Percentiles rank a stretch among this genome's conserved stretches.
Evolutionary conservation across 2,888 invertebrate genomes (phyloP).

Genomic region (Holacanthella duospinosa): DNA sequence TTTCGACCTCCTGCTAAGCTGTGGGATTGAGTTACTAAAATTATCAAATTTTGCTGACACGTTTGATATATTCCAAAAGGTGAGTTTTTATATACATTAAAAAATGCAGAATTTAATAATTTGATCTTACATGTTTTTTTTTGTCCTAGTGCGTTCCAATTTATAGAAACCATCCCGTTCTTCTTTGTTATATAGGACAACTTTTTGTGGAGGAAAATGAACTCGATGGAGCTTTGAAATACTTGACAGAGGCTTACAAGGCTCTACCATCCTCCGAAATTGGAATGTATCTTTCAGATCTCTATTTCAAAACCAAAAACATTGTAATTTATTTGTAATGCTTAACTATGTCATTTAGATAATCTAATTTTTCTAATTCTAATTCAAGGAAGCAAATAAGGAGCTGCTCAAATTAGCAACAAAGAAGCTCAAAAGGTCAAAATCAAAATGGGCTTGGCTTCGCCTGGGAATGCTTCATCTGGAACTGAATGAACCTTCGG

Average conservation of each 20-base stretch:
- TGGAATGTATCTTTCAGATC: constrained; percentile 62
- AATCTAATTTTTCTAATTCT: too few relatives aligned
- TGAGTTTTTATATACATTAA: too few relatives aligned
- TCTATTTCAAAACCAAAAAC: constrained; percentile 58
- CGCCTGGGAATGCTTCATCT: constrained; percentile 73
- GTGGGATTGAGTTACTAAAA: background rate
- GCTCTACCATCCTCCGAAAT: constrained; percentile 60
- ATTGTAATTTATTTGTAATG: constrained; percentile 48
- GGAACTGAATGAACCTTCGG: constrained; percentile 57
- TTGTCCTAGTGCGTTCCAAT: background rate
- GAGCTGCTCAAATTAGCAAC: constrained; percentile 23
- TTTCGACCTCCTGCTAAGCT: background rate
- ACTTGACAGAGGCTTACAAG: constrained; percentile 71
- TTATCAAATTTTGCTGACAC: background rate
- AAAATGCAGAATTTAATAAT: background rate
- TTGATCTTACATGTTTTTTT: background rate
- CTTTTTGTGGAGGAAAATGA: constrained; percentile 44
- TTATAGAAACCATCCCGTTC: constrained; percentile 12
- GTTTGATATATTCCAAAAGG: background rate
- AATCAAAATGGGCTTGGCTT: constrained; percentile 64
- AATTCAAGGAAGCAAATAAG: constrained; percentile 17
- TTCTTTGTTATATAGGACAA: constrained; percentile 14
- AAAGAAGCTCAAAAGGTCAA: constrained; percentile 21
- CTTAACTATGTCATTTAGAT: too few relatives aligned
- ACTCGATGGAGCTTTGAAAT: constrained; percentile 63